Evolutionary conservation across 1,140 invertebrate genomes (phyloP), one percentile per base, ranked within the genome.

Genomic region (Ceratosolen fusciceps): DNA sequence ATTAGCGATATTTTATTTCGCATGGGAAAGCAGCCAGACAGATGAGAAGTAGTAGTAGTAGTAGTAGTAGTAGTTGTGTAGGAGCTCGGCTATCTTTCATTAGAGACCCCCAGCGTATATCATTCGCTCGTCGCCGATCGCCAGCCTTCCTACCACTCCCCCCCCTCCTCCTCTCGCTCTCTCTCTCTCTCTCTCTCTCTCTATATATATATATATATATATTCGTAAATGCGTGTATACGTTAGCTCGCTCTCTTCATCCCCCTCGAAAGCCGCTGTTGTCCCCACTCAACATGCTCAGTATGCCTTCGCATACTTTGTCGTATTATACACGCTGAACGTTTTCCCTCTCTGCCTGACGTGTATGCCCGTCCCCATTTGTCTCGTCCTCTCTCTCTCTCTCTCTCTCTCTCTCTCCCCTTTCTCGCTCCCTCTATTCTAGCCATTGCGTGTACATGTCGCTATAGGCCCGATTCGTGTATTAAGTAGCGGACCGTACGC

Each of bases 1-100:
- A 90, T 90, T 90, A 90, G 90, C 87, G 86, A 90, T 90, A 90
- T 90, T 90, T 90, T 90, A 90, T 90, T 90, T 90, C 89, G 85
- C 89, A 90, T 90, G 90, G 90, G 90, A 90, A 90, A 90, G 84
- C 86, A 85, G 87, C 89, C 89, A 89, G 90, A 90, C 89, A 88
- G n/a, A n/a, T n/a, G n/a, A n/a, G n/a, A n/a, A n/a, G n/a, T n/a
- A n/a, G n/a, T n/a, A n/a, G n/a, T n/a, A n/a, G n/a, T n/a, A n/a
- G n/a, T n/a, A n/a, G n/a, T n/a, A 90, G 87, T 90, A 90, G 86
- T 89, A 87, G 88, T 87, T 89, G 88, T 90, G 88, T 90, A 88
- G 90, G 85, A 89, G 90, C 88, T 88, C 87, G 88, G 86, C 86
- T 87, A 87, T 88, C 83, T 90, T 90, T 89, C 88, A 88, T 89